phyloP scores from a whole-genome alignment of 2,113 vertebrate genomes.

The Burhinus oedicnemus region DNA sequence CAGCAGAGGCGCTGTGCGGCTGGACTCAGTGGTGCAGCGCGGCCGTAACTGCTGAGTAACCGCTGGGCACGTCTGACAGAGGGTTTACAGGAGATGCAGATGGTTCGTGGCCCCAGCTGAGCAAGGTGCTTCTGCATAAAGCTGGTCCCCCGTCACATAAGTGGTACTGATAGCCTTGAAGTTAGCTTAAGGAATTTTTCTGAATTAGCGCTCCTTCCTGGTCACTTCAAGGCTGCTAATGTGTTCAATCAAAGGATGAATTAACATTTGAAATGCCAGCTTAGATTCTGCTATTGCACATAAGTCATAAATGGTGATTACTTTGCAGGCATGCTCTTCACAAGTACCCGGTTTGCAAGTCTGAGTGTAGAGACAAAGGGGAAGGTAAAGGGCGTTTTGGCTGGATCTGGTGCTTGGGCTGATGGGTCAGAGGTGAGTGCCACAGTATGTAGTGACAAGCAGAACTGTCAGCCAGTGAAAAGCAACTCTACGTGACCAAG shows the following conservation, averaged over 20 bases:
- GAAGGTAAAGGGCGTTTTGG: background rate
- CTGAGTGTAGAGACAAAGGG: background rate
- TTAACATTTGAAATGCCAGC: background rate
- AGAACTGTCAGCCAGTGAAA: background rate
- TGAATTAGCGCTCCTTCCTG: background rate
- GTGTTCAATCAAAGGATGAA: background rate
- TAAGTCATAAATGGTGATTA: background rate
- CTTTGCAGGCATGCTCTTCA: background rate
- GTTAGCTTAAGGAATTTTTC: background rate
- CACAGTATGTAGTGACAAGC: rapidly evolving
- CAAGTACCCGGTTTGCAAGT: background rate
- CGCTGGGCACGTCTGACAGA: background rate
- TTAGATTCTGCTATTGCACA: background rate
- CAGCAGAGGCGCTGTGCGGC: background rate
- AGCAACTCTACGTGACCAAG: rapidly evolving
- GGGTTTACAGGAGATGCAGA: background rate
- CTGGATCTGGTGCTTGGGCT: background rate
- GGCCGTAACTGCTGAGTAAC: background rate
- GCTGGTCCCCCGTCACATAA: background rate
- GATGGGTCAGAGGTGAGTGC: background rate
- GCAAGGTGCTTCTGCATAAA: background rate
- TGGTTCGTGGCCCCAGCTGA: background rate
- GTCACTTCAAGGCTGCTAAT: background rate
- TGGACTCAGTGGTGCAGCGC: rapidly evolving
- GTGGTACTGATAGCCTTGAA: background rate